phyloP scores from a whole-genome alignment of 2,113 vertebrate species.

The Laticauda laticaudata region DNA sequence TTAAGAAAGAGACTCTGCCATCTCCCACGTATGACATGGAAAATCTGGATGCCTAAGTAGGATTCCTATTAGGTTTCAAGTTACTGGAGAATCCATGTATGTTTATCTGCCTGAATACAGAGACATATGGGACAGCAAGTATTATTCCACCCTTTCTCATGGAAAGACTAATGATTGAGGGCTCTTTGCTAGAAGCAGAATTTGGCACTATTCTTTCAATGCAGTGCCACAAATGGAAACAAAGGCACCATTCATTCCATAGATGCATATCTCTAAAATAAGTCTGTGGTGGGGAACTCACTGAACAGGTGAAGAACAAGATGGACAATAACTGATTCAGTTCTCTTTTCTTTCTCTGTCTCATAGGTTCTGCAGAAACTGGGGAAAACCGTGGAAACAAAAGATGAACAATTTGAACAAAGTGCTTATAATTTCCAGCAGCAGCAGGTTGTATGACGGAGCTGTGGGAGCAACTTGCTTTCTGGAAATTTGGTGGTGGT shows the following conservation, averaged over 20 bases:
- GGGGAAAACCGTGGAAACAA: constrained; percentile 87
- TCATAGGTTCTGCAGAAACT: constrained; percentile 87
- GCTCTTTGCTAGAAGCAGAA: background rate
- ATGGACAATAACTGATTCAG: background rate
- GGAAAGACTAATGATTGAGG: background rate
- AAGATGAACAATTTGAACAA: constrained; percentile 86
- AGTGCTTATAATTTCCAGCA: constrained; percentile 77
- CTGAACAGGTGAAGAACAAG: too few relatives aligned
- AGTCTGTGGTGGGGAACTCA: background rate
- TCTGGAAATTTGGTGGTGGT: background rate
- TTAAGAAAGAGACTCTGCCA: background rate
- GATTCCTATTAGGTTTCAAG: background rate
- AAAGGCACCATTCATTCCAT: background rate
- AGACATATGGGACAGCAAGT: background rate
- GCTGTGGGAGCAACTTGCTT: background rate
- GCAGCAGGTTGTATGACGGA: constrained; percentile 80
- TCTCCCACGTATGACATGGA: background rate
- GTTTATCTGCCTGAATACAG: background rate
- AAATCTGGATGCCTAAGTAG: background rate
- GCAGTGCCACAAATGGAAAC: background rate
- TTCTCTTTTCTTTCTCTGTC: constrained; percentile 21
- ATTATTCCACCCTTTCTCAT: background rate
- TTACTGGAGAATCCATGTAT: background rate
- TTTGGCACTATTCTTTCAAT: background rate
- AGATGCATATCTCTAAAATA: background rate